Evolutionary conservation across 2,888 invertebrate species (phyloP).

Genomic region (Lasioglossum villosulum): DNA sequence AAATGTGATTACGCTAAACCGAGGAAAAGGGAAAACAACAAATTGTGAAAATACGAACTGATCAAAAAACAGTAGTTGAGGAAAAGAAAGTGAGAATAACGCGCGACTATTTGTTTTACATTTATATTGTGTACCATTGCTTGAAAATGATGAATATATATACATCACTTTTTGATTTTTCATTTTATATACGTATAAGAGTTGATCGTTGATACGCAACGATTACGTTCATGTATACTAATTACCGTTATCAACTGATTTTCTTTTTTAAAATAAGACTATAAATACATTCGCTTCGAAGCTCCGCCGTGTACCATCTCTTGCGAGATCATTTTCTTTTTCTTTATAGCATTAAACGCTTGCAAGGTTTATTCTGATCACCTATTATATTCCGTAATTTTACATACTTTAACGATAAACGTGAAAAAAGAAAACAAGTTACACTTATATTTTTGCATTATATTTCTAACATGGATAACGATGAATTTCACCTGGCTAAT

Average conservation of each 20-base stretch:
- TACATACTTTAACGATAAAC: conserved; percentile 31
- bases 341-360: conserved; percentile 13
- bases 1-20: conserved; percentile 56
- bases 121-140: conserved; percentile 64
- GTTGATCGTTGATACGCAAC: conserved; percentile 13
- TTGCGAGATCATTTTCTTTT: conserved; percentile 16
- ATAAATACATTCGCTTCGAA: conserved; percentile 2
- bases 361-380: conserved; percentile 27
- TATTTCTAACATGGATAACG: conserved; percentile 39
- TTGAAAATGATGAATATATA: conserved; percentile 54
- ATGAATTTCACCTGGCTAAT: conserved; percentile 37
- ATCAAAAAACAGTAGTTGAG: conserved; percentile 47
- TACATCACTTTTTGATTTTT: conserved; percentile 50
- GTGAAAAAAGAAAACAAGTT: conserved; percentile 15
- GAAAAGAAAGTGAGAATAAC: conserved; percentile 12
- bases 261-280: conserved; percentile 16
- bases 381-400: conserved; percentile 30
- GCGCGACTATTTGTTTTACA: conserved; percentile 51
- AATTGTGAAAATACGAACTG: conserved; percentile 42
- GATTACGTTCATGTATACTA: conserved; percentile 30
- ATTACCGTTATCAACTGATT: conserved; percentile 22
- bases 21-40: background rate
- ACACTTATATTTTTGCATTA: conserved; percentile 52
- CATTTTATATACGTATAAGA: conserved; percentile 36
- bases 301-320: conserved; percentile 11